Evolutionary conservation across 2,888 invertebrate species (phyloP).

Genomic region (Drosophila eohydei): DNA sequence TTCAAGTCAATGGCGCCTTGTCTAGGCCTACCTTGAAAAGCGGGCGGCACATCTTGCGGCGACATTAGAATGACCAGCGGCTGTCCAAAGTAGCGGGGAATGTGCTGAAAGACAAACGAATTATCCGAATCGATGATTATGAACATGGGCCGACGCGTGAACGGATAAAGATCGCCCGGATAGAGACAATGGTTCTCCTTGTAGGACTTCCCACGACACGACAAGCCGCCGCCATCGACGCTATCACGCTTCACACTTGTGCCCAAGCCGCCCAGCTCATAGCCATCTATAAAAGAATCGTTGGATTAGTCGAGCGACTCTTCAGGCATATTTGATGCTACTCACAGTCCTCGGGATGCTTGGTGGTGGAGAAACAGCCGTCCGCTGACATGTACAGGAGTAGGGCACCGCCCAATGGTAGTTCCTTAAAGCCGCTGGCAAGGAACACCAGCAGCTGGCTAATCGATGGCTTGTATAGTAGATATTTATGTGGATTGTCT

Average conservation of each 20-base stretch:
- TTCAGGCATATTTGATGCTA: background rate
- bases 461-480: slow-evolving; percentile 97
- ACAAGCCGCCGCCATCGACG: slow-evolving; percentile 84
- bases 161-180: slow-evolving; percentile 97
- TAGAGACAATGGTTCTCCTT: slow-evolving; percentile 93
- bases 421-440: slow-evolving; percentile 95
- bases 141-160: slow-evolving; percentile 96
- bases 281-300: slow-evolving; percentile 88
- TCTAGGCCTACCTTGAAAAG: slow-evolving; percentile 89
- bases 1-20: no score
- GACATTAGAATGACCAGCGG: slow-evolving; percentile 97
- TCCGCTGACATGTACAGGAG: slow-evolving; percentile 97
- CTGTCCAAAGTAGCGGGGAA: slow-evolving; percentile 96
- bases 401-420: slow-evolving; percentile 95
- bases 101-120: slow-evolving; percentile 95
- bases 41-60: slow-evolving; percentile 94
- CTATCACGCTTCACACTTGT: slow-evolving; percentile 94
- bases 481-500: slow-evolving; percentile 98
- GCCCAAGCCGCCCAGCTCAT: slow-evolving; percentile 95
- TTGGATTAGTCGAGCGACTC: background rate
- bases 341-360: slow-evolving; percentile 95
- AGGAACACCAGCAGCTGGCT: slow-evolving; percentile 97
- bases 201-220: slow-evolving; percentile 84
- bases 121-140: slow-evolving; percentile 98
- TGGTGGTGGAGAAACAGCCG: slow-evolving; percentile 92